phyloP scores from a whole-genome alignment of 2,797 vertebrate genomes.

The Tarsius wallacei region DNA sequence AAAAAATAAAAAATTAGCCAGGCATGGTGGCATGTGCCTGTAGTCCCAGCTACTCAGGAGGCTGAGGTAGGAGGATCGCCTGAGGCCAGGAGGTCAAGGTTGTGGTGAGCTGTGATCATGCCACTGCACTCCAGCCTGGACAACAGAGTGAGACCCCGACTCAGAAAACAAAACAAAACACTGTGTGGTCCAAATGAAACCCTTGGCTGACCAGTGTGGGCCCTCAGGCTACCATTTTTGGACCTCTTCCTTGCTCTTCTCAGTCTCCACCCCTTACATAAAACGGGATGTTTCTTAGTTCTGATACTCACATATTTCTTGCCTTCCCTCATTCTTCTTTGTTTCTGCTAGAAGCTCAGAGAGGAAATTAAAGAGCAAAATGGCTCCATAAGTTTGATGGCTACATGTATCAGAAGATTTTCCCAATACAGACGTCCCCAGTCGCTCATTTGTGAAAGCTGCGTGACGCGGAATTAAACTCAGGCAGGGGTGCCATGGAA shows the following conservation, averaged over 20 bases:
- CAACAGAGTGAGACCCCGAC: no score
- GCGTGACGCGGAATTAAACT: not conserved
- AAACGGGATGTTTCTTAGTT: not conserved
- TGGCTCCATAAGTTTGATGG: not conserved
- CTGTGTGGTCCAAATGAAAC: not conserved
- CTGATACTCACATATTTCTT: not conserved
- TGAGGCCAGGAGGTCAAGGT: no score
- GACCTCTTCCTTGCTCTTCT: not conserved
- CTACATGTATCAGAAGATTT: not conserved
- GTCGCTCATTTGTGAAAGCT: not conserved
- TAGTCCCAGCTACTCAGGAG: no score
- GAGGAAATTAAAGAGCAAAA: conserved; percentile 1
- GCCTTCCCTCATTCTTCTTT: not conserved
- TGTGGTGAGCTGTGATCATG: no score
- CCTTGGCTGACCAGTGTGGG: fast-evolving
- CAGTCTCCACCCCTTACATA: fast-evolving
- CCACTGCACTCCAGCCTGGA: no score
- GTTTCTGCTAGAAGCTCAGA: not conserved
- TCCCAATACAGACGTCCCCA: not conserved
- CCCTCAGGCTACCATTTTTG: fast-evolving
- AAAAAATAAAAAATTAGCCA: no score
- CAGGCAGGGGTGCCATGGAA: not conserved
- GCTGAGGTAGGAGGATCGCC: no score
- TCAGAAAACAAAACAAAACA: no score
- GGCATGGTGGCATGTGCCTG: no score